Evolutionary conservation across 2,113 vertebrate species (phyloP).

Genomic region (Hyperopisus bebe): DNA sequence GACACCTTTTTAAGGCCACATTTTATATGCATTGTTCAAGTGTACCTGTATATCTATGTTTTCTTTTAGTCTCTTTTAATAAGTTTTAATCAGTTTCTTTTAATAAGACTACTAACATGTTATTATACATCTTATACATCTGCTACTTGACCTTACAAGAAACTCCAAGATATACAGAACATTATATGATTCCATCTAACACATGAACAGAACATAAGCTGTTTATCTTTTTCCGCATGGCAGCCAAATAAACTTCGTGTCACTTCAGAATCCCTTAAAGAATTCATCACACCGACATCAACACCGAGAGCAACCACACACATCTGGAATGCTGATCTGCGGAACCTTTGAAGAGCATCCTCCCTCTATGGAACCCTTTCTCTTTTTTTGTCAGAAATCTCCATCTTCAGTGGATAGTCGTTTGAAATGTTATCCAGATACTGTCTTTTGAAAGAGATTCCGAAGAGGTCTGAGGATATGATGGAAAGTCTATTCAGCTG

Average conservation of each 20-base stretch:
- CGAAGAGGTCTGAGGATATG: conserved; percentile 21
- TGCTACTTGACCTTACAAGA: neutral
- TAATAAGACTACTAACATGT: neutral
- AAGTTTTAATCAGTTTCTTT: no score
- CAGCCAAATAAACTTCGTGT: conserved; percentile 13
- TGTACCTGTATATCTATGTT: neutral
- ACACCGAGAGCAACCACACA: conserved; percentile 41
- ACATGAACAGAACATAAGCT: conserved; percentile 34
- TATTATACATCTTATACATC: neutral
- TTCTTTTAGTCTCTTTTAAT: no score
- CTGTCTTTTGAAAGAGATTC: conserved; percentile 39
- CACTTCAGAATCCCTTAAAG: conserved; percentile 30
- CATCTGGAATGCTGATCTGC: conserved; percentile 61
- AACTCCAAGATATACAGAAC: neutral
- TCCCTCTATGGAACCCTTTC: conserved; percentile 19
- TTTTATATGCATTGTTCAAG: neutral
- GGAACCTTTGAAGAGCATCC: conserved; percentile 21
- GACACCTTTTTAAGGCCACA: neutral
- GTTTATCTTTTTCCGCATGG: conserved; percentile 46
- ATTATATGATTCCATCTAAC: conserved; percentile 34
- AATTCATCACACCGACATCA: conserved; percentile 42
- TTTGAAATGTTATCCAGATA: conserved; percentile 39
- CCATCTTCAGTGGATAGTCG: conserved; percentile 30
- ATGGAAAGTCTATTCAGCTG: conserved; percentile 41
- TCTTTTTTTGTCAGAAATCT: conserved; percentile 2